These are phyloP conservation scores for Leptinotarsa rubiginosa DNA, from an alignment of 2,888 invertebrate species.

Conservation along the genomic window DNA sequence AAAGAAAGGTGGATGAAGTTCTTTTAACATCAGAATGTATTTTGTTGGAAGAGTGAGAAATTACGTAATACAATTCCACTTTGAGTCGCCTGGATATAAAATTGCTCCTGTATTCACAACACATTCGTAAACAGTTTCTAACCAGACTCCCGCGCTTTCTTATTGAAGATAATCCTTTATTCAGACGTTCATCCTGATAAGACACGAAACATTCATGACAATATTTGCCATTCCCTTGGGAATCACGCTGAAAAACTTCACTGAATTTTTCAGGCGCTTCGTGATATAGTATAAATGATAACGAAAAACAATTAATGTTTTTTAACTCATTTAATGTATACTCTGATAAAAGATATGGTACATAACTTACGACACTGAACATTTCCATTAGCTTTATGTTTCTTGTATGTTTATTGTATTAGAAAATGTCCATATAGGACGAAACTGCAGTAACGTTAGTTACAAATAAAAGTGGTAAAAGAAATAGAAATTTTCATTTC, in stretches of 20 bases:
- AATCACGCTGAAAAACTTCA: neutral
- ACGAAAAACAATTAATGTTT: neutral
- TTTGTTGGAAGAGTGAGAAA: neutral
- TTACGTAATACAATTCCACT: slow-evolving; percentile 1
- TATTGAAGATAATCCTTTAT: slow-evolving; percentile 6
- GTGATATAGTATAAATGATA: neutral
- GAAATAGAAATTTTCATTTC: too few species aligned
- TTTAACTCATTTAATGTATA: neutral
- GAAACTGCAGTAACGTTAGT: too few species aligned
- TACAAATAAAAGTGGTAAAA: too few species aligned
- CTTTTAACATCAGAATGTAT: neutral
- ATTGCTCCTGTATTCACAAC: slow-evolving; percentile 3
- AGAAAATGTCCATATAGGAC: too few species aligned
- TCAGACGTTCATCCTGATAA: slow-evolving; percentile 8
- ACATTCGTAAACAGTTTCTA: slow-evolving; percentile 7
- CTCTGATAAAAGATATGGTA: too few species aligned
- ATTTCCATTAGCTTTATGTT: too few species aligned
- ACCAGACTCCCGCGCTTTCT: neutral
- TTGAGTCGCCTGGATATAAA: neutral
- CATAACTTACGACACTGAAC: too few species aligned
- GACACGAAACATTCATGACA: slow-evolving; percentile 10
- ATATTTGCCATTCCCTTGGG: neutral
- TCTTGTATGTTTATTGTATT: too few species aligned
- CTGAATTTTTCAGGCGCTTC: neutral
- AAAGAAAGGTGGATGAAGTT: neutral